Evolutionary conservation across 1,140 invertebrate species (phyloP).

Genomic region (Microplitis mediator): DNA sequence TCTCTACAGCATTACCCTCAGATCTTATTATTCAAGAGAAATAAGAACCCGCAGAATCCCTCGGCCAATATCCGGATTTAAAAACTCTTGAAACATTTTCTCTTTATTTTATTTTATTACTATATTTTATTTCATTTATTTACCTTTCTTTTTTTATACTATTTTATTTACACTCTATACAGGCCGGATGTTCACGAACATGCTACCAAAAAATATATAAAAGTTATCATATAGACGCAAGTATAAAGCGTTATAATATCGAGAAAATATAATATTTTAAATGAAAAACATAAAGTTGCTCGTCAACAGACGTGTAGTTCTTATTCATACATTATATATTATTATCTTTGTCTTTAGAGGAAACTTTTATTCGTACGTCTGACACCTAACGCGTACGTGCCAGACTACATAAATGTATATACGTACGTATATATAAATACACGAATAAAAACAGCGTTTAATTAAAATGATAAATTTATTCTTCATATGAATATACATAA

Average conservation of each 20-base stretch:
- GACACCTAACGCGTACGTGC: no score
- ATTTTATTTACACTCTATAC: background rate
- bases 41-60: background rate
- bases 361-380: no score
- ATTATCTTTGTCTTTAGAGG: no score
- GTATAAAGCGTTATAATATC: background rate
- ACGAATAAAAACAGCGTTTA: no score
- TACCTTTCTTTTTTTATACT: conserved; percentile 19
- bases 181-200: no score
- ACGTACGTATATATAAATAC: background rate
- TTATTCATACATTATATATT: no score
- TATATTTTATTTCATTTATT: background rate
- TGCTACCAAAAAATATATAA: background rate
- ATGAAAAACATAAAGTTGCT: no score
- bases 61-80: conserved; percentile 26
- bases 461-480: no score
- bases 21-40: conserved; percentile 1
- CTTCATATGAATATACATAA: no score
- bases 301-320: no score
- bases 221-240: background rate
- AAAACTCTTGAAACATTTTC: conserved; percentile 9
- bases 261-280: background rate
- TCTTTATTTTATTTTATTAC: conserved; percentile 17
- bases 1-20: background rate
- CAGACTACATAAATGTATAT: no score